Percentiles rank a stretch among this genome's conserved stretches.
Conservation (phyloP, 2,113 vertebrate species). For the Tetrax tetrax region DNA sequence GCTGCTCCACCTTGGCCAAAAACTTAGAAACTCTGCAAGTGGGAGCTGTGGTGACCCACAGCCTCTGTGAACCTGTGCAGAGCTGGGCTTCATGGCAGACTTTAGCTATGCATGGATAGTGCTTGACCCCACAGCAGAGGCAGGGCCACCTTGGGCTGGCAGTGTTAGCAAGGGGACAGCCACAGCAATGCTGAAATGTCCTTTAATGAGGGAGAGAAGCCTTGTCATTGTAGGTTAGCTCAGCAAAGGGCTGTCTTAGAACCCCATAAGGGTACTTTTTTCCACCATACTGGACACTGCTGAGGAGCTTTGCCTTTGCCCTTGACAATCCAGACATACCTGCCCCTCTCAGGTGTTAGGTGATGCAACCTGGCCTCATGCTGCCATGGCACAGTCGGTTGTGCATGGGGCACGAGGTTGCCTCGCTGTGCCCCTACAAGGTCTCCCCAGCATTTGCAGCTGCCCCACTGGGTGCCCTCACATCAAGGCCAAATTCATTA, state of each 20-base stretch:
- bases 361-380: background rate
- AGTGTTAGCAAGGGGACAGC: background rate
- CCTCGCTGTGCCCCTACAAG: background rate
- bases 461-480: background rate
- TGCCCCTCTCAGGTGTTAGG: background rate
- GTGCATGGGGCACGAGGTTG: background rate
- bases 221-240: background rate
- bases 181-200: background rate
- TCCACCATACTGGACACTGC: too few relatives aligned
- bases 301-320: background rate
- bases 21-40: background rate
- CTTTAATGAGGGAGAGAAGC: background rate
- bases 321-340: background rate
- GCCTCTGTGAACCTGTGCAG: background rate
- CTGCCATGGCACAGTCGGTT: fast-evolving
- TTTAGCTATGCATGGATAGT: fast-evolving
- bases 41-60: background rate
- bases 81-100: background rate
- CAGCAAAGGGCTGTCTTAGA: background rate
- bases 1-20: background rate
- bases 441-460: background rate
- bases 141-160: background rate
- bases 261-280: background rate
- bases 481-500: background rate
- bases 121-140: background rate